A percentile compares a stretch with the other conserved stretches of the same genome.
These are phyloP conservation scores for Manis pentadactyla DNA, from an alignment of 2,797 vertebrate genomes.

Conservation along the genomic window DNA sequence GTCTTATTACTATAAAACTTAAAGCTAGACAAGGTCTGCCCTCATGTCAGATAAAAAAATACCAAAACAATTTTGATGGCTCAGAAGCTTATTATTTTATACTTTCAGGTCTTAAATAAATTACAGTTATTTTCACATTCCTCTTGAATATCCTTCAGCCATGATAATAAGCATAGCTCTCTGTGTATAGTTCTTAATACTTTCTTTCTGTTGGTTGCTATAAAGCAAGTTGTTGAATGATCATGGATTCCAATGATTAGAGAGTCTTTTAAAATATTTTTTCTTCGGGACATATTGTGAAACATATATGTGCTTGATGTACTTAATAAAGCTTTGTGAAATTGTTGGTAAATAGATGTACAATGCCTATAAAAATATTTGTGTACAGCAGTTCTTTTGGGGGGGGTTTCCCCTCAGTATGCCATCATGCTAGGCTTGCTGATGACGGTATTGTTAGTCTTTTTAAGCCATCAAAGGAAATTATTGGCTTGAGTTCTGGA, in stretches of 20 bases:
- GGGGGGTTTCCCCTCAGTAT: conserved; percentile 74
- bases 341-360: conserved; percentile 81
- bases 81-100: conserved; percentile 88
- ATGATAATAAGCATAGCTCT: conserved; percentile 83
- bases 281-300: conserved; percentile 75
- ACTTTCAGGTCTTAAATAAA: conserved; percentile 87
- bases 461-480: conserved; percentile 72
- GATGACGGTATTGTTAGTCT: conserved; percentile 54
- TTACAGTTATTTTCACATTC: conserved; percentile 87
- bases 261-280: conserved; percentile 81
- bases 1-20: conserved; percentile 90
- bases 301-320: conserved; percentile 73
- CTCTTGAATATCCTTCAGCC: conserved; percentile 86
- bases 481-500: conserved; percentile 82
- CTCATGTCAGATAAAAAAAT: conserved; percentile 87
- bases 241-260: conserved; percentile 83
- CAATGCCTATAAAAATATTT: conserved; percentile 73
- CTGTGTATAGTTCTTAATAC: conserved; percentile 81
- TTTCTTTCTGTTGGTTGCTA: conserved; percentile 82
- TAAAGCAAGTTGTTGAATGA: conserved; percentile 84
- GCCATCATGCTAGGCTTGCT: conserved; percentile 70
- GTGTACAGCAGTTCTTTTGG: conserved; percentile 56
- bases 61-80: conserved; percentile 88
- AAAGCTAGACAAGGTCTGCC: conserved; percentile 88
- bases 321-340: conserved; percentile 80